phyloP scores from a whole-genome alignment of 2,113 vertebrate genomes.

The Coregonus clupeaformis region DNA sequence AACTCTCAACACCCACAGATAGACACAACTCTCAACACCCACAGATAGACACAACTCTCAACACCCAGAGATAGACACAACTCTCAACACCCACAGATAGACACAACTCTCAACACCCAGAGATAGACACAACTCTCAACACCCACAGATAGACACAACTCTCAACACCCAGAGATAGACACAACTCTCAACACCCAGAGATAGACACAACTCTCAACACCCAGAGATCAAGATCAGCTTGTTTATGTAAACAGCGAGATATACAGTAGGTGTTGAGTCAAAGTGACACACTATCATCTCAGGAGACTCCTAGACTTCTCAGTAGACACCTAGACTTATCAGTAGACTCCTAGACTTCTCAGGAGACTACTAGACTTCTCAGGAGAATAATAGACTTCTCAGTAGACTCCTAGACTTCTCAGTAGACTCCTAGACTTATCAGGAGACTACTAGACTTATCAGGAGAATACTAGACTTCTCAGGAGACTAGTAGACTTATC shows the following conservation, averaged over 20 bases:
- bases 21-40: neutral
- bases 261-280: neutral
- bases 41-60: conserved; percentile 1
- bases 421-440: no score
- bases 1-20: neutral
- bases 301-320: no score
- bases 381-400: no score
- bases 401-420: no score
- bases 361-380: no score
- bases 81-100: neutral
- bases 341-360: no score
- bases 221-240: neutral
- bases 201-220: neutral
- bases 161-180: neutral
- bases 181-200: neutral
- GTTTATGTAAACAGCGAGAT: neutral
- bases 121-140: conserved; percentile 3
- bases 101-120: neutral
- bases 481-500: no score
- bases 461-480: no score
- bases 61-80: neutral
- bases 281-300: neutral
- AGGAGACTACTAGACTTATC: no score
- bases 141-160: neutral
- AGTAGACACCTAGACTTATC: no score